Evolutionary conservation across 2,888 invertebrate genomes (phyloP).

Genomic region (Atherix ibis): DNA sequence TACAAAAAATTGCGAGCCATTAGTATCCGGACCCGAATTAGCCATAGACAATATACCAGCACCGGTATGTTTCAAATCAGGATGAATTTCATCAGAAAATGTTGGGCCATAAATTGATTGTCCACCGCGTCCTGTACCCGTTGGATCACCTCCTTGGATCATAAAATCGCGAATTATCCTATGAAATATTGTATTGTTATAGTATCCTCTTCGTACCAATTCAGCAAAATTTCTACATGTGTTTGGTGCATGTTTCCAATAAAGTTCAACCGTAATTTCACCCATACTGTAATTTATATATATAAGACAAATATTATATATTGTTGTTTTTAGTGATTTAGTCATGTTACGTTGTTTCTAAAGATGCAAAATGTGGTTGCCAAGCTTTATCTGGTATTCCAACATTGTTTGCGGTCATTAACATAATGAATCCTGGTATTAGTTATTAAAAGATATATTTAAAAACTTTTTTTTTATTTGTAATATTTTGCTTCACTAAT

Average conservation of each 20-base stretch:
- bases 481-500: too few relatives aligned
- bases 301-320: not conserved
- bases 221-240: slow-evolving; percentile 98
- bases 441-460: too few relatives aligned
- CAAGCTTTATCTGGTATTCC: slow-evolving; percentile 78
- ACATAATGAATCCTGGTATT: too few relatives aligned
- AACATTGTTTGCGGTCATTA: slow-evolving; percentile 38
- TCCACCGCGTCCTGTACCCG: slow-evolving; percentile 91
- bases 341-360: slow-evolving; percentile 64
- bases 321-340: not conserved
- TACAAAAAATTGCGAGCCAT: slow-evolving; percentile 97
- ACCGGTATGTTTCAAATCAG: slow-evolving; percentile 88
- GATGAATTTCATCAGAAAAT: slow-evolving; percentile 91
- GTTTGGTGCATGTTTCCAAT: slow-evolving; percentile 97
- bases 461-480: too few relatives aligned
- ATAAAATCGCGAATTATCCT: slow-evolving; percentile 86
- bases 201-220: slow-evolving; percentile 81
- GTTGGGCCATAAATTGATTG: slow-evolving; percentile 89
- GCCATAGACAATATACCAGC: slow-evolving; percentile 92
- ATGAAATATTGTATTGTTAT: slow-evolving; percentile 92
- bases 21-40: slow-evolving; percentile 91
- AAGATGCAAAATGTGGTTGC: slow-evolving; percentile 68
- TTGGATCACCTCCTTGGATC: slow-evolving; percentile 95
- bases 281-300: slow-evolving; percentile 59
- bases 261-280: slow-evolving; percentile 76